phyloP scores from a whole-genome alignment of 2,888 invertebrate genomes.

The Hyposoter dolosus region DNA sequence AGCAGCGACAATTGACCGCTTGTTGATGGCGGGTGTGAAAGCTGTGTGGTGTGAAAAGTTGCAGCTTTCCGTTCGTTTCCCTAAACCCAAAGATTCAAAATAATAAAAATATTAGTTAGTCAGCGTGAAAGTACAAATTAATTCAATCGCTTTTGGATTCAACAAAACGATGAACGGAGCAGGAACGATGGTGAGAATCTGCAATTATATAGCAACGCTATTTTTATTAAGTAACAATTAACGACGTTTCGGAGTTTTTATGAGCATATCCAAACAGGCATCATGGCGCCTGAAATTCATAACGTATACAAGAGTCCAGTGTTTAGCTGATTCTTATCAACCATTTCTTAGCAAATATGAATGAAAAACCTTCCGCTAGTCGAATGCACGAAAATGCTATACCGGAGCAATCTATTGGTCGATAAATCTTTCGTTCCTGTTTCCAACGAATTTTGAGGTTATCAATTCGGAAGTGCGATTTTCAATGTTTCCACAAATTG shows the following conservation, averaged over 20 bases:
- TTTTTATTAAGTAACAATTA: slow-evolving; percentile 15
- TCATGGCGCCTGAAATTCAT: slow-evolving; percentile 69
- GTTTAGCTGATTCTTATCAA: not conserved
- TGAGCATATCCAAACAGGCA: slow-evolving; percentile 39
- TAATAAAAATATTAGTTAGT: slow-evolving; percentile 4
- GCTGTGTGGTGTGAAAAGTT: slow-evolving; percentile 22
- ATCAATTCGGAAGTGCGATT: slow-evolving; percentile 37
- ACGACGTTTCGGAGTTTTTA: slow-evolving; percentile 2
- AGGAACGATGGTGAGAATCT: slow-evolving; percentile 80
- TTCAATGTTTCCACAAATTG: not conserved
- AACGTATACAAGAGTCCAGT: slow-evolving; percentile 28
- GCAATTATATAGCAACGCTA: not conserved
- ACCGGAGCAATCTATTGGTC: not conserved
- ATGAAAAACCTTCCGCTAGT: not conserved
- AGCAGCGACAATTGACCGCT: slow-evolving; percentile 63
- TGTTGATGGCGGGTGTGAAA: slow-evolving; percentile 38
- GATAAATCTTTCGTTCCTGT: not conserved
- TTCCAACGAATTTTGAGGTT: slow-evolving; percentile 44
- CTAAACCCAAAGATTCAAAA: not conserved
- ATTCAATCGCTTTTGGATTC: slow-evolving; percentile 60
- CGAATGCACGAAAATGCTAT: not conserved
- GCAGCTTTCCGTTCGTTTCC: slow-evolving; percentile 43
- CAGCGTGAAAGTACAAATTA: slow-evolving; percentile 48
- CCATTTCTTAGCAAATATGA: not conserved
- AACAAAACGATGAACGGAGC: slow-evolving; percentile 81